Conservation (phyloP, 2,113 vertebrate species). For the Axis porcinus region DNA sequence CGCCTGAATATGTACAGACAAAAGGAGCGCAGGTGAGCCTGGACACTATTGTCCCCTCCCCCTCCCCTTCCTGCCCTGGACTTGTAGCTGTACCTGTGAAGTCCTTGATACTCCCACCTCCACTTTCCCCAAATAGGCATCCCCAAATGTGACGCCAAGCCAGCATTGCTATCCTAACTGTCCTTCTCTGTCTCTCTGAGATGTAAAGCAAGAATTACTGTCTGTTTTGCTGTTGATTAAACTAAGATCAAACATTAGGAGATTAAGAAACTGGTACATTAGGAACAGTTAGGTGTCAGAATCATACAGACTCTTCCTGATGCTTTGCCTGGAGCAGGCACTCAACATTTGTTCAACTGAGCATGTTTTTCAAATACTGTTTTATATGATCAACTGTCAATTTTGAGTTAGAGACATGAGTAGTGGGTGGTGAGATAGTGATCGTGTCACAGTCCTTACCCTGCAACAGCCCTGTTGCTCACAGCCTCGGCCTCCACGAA, state of each 20-base stretch:
- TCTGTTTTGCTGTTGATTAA: not conserved
- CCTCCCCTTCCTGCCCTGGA: not conserved
- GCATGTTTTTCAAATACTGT: not conserved
- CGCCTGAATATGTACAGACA: slow-evolving; percentile 99
- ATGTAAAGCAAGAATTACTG: not conserved
- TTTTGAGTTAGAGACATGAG: not conserved
- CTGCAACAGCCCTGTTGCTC: not conserved
- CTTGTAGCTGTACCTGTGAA: not conserved
- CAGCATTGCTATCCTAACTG: not conserved
- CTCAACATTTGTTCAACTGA: not conserved
- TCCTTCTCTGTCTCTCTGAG: not conserved
- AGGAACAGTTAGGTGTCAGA: not conserved
- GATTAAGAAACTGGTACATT: not conserved
- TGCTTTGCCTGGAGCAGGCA: not conserved
- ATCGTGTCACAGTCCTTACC: not conserved
- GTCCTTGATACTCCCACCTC: not conserved
- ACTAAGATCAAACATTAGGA: not conserved
- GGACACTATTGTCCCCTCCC: not conserved
- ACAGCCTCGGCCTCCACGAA: not conserved
- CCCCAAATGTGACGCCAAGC: not conserved
- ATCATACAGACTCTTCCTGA: not conserved
- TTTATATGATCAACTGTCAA: not conserved
- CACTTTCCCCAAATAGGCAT: not conserved
- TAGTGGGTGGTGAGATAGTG: not conserved
- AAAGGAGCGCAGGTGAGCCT: slow-evolving; percentile 91